Conservation (phyloP, 2,888 invertebrate genomes). For the Serrognathus titanus region DNA sequence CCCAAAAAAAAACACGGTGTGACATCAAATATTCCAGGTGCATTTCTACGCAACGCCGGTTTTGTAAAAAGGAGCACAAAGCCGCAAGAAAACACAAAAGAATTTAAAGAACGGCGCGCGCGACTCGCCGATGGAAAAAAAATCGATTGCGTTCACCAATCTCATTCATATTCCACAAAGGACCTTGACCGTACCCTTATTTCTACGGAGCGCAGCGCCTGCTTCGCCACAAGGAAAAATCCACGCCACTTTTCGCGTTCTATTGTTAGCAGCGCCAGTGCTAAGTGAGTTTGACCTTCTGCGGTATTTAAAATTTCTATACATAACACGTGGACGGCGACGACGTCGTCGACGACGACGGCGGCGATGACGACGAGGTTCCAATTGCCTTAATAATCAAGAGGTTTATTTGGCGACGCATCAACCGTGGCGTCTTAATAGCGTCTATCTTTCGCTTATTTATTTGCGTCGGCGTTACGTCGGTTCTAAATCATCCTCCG, state of each 20-base stretch:
- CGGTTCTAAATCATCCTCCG: no score
- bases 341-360: no score
- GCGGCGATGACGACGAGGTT: no score
- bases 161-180: conserved; percentile 1
- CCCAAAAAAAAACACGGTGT: no score
- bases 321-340: conserved; percentile 15
- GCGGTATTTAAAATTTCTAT: conserved; percentile 18
- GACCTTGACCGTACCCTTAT: conserved; percentile 19
- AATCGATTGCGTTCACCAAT: not conserved
- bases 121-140: not conserved
- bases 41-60: no score
- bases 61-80: no score
- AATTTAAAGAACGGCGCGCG: no score
- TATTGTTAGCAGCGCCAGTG: not conserved
- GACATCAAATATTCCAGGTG: no score
- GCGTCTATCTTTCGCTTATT: no score
- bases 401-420: not conserved
- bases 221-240: conserved; percentile 7
- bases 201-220: conserved; percentile 7
- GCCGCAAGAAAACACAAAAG: no score
- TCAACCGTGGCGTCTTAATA: not conserved
- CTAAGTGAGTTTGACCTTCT: conserved; percentile 18
- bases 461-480: no score
- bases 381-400: no score
- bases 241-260: not conserved